phyloP scores from a whole-genome alignment of 2,797 vertebrate genomes.

The Percopsis omiscomaycus region DNA sequence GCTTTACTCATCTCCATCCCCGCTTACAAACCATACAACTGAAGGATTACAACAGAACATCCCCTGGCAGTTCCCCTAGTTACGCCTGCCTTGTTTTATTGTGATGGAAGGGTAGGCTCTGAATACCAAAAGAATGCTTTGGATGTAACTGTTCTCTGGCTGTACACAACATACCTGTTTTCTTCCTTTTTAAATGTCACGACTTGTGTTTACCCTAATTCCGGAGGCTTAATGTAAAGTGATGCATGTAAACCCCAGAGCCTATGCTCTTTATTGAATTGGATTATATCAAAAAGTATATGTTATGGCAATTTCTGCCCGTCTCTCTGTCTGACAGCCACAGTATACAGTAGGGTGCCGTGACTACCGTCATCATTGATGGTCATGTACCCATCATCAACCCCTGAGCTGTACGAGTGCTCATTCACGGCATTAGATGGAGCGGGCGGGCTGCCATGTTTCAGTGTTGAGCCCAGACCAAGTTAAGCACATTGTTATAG shows the following conservation, averaged over 20 bases:
- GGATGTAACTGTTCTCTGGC: background rate
- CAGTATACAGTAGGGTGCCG: conserved; percentile 1
- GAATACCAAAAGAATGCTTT: background rate
- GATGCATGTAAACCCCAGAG: conserved; percentile 26
- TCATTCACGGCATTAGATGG: conserved; percentile 37
- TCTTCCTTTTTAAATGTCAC: conserved; percentile 23
- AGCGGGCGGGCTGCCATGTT: conserved; percentile 10
- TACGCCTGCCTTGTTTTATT: conserved; percentile 10
- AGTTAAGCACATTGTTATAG: background rate
- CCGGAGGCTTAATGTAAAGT: conserved; percentile 21
- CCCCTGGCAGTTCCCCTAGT: conserved; percentile 1
- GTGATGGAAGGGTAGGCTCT: conserved; percentile 1
- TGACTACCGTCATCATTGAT: conserved; percentile 14
- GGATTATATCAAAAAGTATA: conserved; percentile 20
- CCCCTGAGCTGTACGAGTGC: conserved; percentile 21
- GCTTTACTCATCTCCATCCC: conserved; percentile 1
- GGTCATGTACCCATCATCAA: conserved; percentile 45
- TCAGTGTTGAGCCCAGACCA: background rate
- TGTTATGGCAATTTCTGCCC: conserved; percentile 24
- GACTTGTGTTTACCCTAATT: conserved; percentile 4
- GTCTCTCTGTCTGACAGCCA: conserved; percentile 32
- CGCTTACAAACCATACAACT: conserved; percentile 2
- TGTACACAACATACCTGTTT: conserved; percentile 2
- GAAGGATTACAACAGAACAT: conserved; percentile 18
- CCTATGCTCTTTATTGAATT: conserved; percentile 21